Evolutionary conservation across 2,113 vertebrate genomes (phyloP).

Genomic region (Hyaena hyaena): DNA sequence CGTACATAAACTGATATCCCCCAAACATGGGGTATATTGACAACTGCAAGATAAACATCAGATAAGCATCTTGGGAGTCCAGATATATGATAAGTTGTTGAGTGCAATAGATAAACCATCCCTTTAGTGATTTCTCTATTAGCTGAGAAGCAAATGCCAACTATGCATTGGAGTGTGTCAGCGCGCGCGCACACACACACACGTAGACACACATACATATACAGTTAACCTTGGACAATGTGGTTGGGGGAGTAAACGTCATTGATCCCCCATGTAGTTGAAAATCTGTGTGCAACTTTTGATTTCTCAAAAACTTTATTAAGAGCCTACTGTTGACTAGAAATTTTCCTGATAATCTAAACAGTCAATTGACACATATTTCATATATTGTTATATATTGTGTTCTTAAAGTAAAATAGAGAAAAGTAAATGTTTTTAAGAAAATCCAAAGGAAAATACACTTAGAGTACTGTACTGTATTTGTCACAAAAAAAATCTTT

Average conservation of each 20-base stretch:
- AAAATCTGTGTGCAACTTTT: not conserved
- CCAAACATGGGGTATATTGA: not conserved
- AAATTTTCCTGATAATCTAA: not conserved
- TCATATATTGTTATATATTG: not conserved
- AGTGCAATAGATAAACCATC: not conserved
- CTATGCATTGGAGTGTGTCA: not conserved
- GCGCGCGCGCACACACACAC: no score
- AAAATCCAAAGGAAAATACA: not conserved
- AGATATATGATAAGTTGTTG: not conserved
- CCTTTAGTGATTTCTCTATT: not conserved
- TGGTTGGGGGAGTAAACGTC: not conserved
- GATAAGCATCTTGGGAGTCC: not conserved
- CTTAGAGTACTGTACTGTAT: not conserved
- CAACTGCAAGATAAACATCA: not conserved
- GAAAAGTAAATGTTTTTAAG: not conserved
- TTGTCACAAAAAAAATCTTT: not conserved
- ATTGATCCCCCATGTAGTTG: not conserved
- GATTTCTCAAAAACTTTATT: not conserved
- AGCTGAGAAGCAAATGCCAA: not conserved
- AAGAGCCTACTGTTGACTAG: not conserved
- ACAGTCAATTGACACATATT: not conserved
- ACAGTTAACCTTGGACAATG: not conserved
- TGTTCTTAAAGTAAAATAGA: not conserved
- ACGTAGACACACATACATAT: fast-evolving
- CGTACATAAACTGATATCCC: not conserved